Conservation (phyloP, 2,888 invertebrate species). For the Eurois occulta region DNA sequence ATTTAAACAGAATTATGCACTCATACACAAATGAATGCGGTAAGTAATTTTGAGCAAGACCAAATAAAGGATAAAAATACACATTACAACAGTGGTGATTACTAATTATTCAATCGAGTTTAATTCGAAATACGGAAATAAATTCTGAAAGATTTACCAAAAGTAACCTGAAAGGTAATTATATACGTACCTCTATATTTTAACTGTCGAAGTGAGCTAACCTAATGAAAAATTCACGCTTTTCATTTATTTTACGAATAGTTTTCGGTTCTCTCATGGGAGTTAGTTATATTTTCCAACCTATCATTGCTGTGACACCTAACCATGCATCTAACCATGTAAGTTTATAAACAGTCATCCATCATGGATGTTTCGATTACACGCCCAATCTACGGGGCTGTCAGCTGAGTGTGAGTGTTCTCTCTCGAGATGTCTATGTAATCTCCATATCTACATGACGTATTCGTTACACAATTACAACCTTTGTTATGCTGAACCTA, state of each 20-base stretch:
- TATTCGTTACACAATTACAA: neutral
- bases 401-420: slow-evolving; percentile 25
- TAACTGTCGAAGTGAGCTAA: no score
- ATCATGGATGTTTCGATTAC: slow-evolving; percentile 46
- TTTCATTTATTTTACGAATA: neutral
- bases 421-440: neutral
- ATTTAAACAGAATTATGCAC: no score
- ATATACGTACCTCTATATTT: neutral
- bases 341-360: slow-evolving; percentile 42
- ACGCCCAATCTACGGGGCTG: slow-evolving; percentile 32
- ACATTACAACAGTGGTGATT: no score
- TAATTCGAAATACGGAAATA: neutral
- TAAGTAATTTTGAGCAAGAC: no score
- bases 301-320: neutral
- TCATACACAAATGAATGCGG: no score
- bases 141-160: neutral
- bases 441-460: slow-evolving; percentile 1
- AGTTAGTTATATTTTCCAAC: neutral
- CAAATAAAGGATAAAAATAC: no score
- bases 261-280: neutral
- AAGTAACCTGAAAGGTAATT: neutral
- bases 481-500: neutral
- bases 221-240: neutral
- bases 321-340: slow-evolving; percentile 22
- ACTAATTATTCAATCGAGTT: no score